Evolutionary conservation across 2,113 vertebrate genomes (phyloP), one percentile per base, ranked within the genome.

Genomic region (Notothenia rossii): DNA sequence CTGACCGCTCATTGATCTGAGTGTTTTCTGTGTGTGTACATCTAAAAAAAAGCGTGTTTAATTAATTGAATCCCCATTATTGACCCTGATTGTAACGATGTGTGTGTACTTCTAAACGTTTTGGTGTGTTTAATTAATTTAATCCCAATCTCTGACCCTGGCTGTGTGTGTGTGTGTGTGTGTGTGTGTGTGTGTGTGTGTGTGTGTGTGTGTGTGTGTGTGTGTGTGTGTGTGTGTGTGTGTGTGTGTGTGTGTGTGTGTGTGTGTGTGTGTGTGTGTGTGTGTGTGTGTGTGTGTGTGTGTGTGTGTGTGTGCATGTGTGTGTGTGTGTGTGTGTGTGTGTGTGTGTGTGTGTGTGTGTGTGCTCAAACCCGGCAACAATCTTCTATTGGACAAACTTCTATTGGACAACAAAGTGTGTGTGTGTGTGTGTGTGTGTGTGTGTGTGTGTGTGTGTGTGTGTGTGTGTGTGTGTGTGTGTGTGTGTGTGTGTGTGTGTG

Each of bases 361-460:
- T 25, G 25, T 3, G 18, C 46, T 1, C 25, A 51, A 25, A 6
- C 8, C 49, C 58, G 36, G 40, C 56, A 25, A 51, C 15, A 59
- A 6, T 77, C 59, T 13, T 46, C 45, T 62, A 15, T 58, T 29
- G 50, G 63, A 60, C 49, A 36, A 45, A 17, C n/a, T 29, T 29
- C 29, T 29, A 29, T 29, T 29, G 29, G 29, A 29, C 29, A 29
- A 29, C 29, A 29, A 3, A 3, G 3, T 3, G 3, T 29, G n/a
- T 66, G 25, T 76, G 40, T 70, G 43, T 75, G 61, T 70, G 55
- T 62, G 74, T 67, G 53, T 71, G 51, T 20, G 18, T 45, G 9
- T 3, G 50, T 74, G 78, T 75, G 58, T 68, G 25, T 84, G 87
- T 82, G 82, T 86, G 73, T 4, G 50, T 74, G n/a, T n/a, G n/a